Conservation (phyloP, 2,797 vertebrate genomes). For the Macrochelys suwanniensis region DNA sequence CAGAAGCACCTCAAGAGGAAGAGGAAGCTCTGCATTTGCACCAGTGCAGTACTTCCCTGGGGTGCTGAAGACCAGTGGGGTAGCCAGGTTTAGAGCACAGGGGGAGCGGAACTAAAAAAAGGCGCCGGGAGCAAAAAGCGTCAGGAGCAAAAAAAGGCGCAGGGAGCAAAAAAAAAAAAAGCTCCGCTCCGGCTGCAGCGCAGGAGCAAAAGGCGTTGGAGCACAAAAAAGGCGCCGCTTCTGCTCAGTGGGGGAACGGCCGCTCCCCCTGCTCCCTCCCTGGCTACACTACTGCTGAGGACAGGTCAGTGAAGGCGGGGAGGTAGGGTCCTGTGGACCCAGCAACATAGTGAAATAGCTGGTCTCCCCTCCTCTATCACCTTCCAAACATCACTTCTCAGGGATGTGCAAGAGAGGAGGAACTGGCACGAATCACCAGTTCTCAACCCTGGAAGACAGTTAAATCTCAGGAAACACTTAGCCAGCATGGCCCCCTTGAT, state of each 20-base stretch:
- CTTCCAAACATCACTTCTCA: not conserved
- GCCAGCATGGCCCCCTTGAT: fast-evolving
- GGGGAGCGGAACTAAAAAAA: too few relatives aligned
- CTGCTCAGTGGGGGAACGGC: too few relatives aligned
- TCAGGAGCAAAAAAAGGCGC: too few relatives aligned
- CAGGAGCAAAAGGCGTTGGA: too few relatives aligned
- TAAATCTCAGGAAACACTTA: constrained; percentile 8
- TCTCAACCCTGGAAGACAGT: not conserved
- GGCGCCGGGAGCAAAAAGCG: too few relatives aligned
- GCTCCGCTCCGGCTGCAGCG: too few relatives aligned
- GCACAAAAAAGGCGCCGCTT: too few relatives aligned
- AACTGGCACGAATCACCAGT: not conserved
- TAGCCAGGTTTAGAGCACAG: too few relatives aligned
- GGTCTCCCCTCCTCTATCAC: not conserved
- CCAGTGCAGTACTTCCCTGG: not conserved
- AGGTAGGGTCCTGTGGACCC: not conserved
- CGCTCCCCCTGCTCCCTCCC: too few relatives aligned
- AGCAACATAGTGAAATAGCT: not conserved
- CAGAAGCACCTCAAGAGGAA: not conserved
- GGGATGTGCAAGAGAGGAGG: not conserved
- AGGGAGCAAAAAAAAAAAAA: too few relatives aligned
- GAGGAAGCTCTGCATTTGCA: not conserved
- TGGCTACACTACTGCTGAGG: not conserved
- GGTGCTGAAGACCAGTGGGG: not conserved
- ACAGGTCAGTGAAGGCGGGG: not conserved